Base-by-base conservation (phyloP, 2,797 vertebrate species). In the Myotis findleyi region DNA sequence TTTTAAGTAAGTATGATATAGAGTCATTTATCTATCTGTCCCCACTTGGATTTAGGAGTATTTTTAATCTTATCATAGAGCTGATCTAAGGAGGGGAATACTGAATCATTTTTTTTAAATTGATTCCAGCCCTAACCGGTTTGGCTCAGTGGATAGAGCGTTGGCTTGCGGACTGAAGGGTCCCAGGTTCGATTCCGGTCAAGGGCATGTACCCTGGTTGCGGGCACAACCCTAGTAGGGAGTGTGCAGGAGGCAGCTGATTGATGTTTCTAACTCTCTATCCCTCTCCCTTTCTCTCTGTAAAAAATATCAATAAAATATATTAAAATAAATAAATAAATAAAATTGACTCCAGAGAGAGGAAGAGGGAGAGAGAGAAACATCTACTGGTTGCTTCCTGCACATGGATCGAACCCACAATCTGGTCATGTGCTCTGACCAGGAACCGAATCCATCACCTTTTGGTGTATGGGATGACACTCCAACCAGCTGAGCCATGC, bases 61-160 rank as follows among this genome's bases (percentile, higher is more conserved):
- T 38, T 94, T 95, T 59, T 33, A 76, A 68, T 87, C 33, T 62
- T 41, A 86, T n/a, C 30, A 25, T 90, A 84, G 72, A 95, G 12
- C 30, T 93, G 30, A 75, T 88, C 81, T 64, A 76, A 92, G 30
- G 91, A 41, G 30, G 41, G 14, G 38, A 86, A 86, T 30, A n/a
- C 13, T 30, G 14, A 64, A 30, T 64, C 62, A 6, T 64, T 64
- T 64, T 64, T 41, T 62, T n/a, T 6, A 12, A 27, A 55, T 55
- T 55, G 53, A 23, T 66, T 66, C n/a, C 64, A 66, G n/a, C 41
- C 41, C 41, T 44, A 44, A 44, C 41, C 0, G 41, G 41, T 44
- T 44, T 44, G 41, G 8, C 41, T 44, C 41, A 44, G 41, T 10
- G 41, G 41, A 44, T 44, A 44, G 41, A 44, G 41, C 41, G 41